Percentiles rank a stretch among this genome's conserved stretches.
phyloP scores from a whole-genome alignment of 2,113 vertebrate genomes.

The Chamaea fasciata region DNA sequence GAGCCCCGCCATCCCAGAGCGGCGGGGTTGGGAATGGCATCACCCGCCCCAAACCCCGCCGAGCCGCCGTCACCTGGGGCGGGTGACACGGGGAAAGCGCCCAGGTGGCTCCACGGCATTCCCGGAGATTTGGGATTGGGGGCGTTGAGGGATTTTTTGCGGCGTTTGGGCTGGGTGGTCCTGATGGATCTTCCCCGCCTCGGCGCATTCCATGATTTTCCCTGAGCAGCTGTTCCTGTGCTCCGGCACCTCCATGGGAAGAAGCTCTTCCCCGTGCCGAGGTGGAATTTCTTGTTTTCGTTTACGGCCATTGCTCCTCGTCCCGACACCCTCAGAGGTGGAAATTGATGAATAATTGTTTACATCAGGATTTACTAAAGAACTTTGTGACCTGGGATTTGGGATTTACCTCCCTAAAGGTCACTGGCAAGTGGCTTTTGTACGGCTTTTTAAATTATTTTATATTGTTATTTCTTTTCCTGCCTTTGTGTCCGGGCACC shows the following conservation, averaged over 20 bases:
- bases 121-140: neutral
- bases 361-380: fast-evolving
- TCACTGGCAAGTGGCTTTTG: neutral
- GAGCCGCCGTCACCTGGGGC: neutral
- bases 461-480: neutral
- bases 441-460: neutral
- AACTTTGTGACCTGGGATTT: neutral
- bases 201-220: neutral
- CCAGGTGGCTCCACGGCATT: neutral
- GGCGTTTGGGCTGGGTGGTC: neutral
- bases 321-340: neutral
- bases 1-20: too few species aligned
- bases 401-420: neutral
- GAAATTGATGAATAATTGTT: fast-evolving
- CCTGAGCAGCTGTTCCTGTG: neutral
- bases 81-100: fast-evolving
- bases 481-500: neutral
- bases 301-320: neutral
- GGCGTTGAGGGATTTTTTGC: neutral
- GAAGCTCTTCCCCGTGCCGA: neutral
- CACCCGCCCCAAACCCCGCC: fast-evolving
- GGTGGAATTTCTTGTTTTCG: neutral
- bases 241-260: neutral
- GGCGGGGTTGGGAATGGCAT: neutral
- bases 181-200: neutral